Evolutionary conservation across 2,888 invertebrate genomes (phyloP).

Genomic region (Dione juno): DNA sequence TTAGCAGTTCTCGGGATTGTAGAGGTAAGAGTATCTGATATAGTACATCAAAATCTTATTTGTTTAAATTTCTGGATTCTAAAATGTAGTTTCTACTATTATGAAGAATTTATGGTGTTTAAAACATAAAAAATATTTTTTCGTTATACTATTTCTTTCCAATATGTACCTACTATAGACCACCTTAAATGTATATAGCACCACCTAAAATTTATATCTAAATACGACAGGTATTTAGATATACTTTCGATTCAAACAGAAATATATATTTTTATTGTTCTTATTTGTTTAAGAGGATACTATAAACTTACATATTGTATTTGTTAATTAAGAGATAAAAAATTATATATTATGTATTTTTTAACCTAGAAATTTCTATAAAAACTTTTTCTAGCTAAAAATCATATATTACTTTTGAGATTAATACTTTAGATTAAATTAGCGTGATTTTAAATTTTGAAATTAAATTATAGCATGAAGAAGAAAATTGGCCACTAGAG

Average conservation of each 20-base stretch:
- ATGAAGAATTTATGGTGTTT: no score
- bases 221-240: no score
- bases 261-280: not conserved
- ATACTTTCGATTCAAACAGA: not conserved
- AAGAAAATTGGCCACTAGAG: constrained; percentile 73
- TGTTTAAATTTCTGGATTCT: not conserved
- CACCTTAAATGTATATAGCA: no score
- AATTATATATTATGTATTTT: no score
- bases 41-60: not conserved
- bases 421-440: not conserved
- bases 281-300: not conserved
- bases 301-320: not conserved
- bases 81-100: no score
- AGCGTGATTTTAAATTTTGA: no score
- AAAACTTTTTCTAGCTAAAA: no score
- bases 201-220: no score
- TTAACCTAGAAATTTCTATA: not conserved
- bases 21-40: constrained; percentile 68
- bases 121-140: no score
- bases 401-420: not conserved
- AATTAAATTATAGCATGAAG: constrained; percentile 65
- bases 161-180: no score
- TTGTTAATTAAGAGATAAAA: no score
- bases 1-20: constrained; percentile 85
- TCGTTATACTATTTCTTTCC: no score